Percentiles rank a stretch among this genome's conserved stretches.
Conservation (phyloP, 2,113 vertebrate genomes). For the Machaerirhynchus nigripectus region DNA sequence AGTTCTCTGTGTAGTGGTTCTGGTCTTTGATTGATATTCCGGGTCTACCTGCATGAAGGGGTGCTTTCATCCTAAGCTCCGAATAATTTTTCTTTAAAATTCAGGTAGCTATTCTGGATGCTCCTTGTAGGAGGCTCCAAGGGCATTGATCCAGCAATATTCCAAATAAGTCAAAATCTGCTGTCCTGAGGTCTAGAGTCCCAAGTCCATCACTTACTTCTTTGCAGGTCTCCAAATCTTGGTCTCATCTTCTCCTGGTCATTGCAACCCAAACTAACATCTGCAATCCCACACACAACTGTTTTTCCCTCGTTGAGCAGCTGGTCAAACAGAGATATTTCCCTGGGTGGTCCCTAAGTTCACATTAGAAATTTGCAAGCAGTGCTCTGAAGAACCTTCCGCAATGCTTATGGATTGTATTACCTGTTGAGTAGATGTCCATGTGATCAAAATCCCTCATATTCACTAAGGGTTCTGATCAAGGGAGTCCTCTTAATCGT, state of each 20-base stretch:
- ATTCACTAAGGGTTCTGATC: neutral
- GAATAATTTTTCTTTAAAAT: neutral
- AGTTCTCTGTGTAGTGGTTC: rapidly evolving
- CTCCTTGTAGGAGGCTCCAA: neutral
- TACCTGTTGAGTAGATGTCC: neutral
- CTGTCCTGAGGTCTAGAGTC: neutral
- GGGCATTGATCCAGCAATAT: neutral
- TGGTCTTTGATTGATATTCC: neutral
- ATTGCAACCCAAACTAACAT: neutral
- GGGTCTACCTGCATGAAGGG: neutral
- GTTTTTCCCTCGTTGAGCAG: rapidly evolving
- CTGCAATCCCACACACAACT: neutral
- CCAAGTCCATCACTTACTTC: neutral
- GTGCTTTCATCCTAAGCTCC: neutral
- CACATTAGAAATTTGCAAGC: neutral
- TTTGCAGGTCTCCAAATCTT: neutral
- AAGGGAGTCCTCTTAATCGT: neutral
- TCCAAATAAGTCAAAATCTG: neutral
- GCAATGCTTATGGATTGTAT: rapidly evolving
- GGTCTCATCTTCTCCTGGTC: neutral
- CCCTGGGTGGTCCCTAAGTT: rapidly evolving
- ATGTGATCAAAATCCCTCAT: neutral
- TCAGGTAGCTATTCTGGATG: neutral
- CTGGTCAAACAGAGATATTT: neutral
- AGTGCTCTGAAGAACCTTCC: neutral